These are phyloP conservation scores for Cinclus mexicanus DNA, from an alignment of 2,113 vertebrate species.

Conservation along the genomic window DNA sequence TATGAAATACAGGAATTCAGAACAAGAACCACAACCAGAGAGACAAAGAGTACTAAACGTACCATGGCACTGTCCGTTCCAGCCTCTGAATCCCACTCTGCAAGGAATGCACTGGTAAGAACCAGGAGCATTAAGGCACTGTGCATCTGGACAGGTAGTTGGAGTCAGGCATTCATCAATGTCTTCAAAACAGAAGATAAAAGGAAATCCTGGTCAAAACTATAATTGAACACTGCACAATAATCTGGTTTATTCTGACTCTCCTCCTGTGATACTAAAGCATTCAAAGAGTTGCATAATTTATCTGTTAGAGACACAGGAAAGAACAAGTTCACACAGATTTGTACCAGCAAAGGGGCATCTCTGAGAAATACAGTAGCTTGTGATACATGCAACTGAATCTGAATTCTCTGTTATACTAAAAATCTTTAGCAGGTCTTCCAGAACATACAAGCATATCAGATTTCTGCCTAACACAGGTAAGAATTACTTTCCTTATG, in stretches of 20 bases:
- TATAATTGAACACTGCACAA: not conserved
- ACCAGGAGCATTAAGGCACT: constrained; percentile 86
- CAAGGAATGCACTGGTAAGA: constrained; percentile 88
- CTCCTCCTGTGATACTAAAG: not conserved
- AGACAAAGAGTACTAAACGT: constrained; percentile 36
- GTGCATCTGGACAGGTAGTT: constrained; percentile 83
- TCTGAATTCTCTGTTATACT: not conserved
- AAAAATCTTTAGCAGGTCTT: not conserved
- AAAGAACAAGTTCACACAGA: not conserved
- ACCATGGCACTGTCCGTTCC: constrained; percentile 89
- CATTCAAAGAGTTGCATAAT: not conserved
- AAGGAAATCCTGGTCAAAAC: not conserved
- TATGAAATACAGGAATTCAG: not conserved
- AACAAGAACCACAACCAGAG: not conserved
- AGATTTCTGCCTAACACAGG: not conserved
- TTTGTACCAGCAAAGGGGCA: not conserved
- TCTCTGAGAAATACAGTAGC: not conserved
- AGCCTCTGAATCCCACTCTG: constrained; percentile 83
- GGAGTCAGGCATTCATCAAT: constrained; percentile 86
- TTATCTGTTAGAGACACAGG: not conserved
- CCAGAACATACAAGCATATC: not conserved
- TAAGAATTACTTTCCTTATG: not conserved
- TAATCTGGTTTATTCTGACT: not conserved
- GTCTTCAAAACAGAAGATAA: constrained; percentile 74
- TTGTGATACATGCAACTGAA: not conserved